Evolutionary conservation across 2,888 invertebrate genomes (phyloP).

Genomic region (Leptothorax acervorum): DNA sequence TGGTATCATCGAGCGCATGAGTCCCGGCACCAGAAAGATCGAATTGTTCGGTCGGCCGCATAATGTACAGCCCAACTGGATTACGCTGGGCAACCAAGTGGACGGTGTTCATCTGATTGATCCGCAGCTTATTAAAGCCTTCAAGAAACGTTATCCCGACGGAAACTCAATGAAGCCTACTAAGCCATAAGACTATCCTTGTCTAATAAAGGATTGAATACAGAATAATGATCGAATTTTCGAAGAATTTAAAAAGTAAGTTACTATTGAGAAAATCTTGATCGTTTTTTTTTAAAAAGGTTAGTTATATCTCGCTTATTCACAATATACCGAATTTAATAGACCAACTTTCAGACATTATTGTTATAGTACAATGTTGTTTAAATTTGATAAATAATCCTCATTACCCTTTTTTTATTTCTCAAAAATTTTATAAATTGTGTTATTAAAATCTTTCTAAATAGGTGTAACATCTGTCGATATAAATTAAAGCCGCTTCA

Average conservation of each 20-base stretch:
- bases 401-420: not conserved
- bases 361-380: not conserved
- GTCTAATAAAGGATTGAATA: not conserved
- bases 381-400: not conserved
- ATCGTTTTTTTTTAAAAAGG: not conserved
- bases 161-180: constrained; percentile 89
- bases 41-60: constrained; percentile 98
- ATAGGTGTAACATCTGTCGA: not conserved
- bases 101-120: constrained; percentile 97
- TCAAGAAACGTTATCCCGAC: constrained; percentile 97
- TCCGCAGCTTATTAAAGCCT: constrained; percentile 95
- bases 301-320: not conserved
- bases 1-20: constrained; percentile 98
- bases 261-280: not conserved
- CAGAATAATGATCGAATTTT: not conserved
- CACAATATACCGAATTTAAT: not conserved
- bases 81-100: constrained; percentile 98
- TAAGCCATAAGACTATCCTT: constrained; percentile 74
- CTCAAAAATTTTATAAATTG: not conserved
- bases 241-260: not conserved
- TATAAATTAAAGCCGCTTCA: constrained; percentile 11
- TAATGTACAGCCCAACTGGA: constrained; percentile 99
- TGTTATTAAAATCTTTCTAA: not conserved
- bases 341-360: not conserved
- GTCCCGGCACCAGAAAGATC: constrained; percentile 98